These are phyloP conservation scores for Glyphotaelius pellucidus DNA, from an alignment of 2,888 invertebrate species.

Conservation along the genomic window DNA sequence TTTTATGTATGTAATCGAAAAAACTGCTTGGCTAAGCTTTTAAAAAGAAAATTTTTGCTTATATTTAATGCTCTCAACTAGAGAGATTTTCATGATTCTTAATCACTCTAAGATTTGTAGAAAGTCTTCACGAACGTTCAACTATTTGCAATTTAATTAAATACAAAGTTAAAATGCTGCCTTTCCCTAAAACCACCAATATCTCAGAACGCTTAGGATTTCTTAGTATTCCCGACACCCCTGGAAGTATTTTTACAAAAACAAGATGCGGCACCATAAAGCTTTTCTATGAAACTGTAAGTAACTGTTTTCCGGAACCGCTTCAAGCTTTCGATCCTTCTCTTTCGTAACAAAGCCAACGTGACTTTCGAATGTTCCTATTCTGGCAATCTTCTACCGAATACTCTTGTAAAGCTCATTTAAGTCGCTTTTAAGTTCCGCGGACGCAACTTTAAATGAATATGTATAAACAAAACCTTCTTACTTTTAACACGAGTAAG, in stretches of 20 bases:
- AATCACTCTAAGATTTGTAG: too few species aligned
- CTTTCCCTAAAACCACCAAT: neutral
- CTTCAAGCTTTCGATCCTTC: neutral
- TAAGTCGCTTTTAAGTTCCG: conserved; percentile 39
- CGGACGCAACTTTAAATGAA: conserved; percentile 55
- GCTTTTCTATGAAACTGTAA: neutral
- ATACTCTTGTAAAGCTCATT: conserved; percentile 56
- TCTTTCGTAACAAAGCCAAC: neutral
- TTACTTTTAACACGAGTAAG: conserved; percentile 30
- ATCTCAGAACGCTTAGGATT: neutral
- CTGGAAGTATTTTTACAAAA: neutral
- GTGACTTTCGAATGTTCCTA: neutral
- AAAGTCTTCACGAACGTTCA: neutral
- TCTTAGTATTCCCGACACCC: neutral
- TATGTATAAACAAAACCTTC: conserved; percentile 50
- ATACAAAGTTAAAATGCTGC: neutral
- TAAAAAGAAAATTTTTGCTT: neutral
- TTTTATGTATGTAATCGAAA: neutral
- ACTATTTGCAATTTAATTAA: neutral
- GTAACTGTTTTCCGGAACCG: conserved; percentile 5
- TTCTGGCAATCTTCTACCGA: neutral
- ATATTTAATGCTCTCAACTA: neutral
- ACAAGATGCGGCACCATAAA: neutral
- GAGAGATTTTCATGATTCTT: neutral
- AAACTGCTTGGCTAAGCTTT: neutral